Evolutionary conservation across 2,797 vertebrate species (phyloP).

Genomic region (Avahi laniger): DNA sequence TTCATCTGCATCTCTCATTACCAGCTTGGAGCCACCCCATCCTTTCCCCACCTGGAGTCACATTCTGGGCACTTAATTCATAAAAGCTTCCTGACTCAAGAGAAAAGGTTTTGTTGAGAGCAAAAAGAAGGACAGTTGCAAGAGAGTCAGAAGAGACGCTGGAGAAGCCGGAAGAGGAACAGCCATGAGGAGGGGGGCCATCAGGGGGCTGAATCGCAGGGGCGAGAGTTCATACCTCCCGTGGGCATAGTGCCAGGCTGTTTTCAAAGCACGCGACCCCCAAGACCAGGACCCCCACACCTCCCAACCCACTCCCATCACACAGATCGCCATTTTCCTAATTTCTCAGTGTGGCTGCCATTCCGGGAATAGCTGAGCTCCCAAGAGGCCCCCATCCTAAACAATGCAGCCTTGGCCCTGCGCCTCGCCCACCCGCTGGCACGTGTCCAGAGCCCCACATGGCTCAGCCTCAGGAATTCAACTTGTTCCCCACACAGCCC

Average conservation of each 20-base stretch:
- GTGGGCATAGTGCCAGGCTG: neutral
- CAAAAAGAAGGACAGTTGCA: neutral
- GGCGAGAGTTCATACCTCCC: neutral
- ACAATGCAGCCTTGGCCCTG: constrained; percentile 25
- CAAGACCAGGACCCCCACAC: neutral
- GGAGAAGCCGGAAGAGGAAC: neutral
- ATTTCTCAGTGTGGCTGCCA: constrained; percentile 21
- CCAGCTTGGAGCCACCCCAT: neutral
- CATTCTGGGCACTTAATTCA: neutral
- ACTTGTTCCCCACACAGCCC: neutral
- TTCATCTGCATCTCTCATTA: neutral
- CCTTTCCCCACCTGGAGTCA: no score
- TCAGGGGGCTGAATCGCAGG: neutral
- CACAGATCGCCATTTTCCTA: constrained; percentile 32
- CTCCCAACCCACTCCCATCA: neutral
- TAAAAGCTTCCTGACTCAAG: neutral
- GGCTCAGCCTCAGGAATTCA: neutral
- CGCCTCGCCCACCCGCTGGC: neutral
- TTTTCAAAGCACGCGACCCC: neutral
- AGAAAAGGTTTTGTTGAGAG: neutral
- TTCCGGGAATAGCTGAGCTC: constrained; percentile 41
- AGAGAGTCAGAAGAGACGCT: neutral
- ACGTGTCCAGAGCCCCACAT: neutral
- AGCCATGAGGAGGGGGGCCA: neutral
- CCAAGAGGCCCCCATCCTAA: neutral